Percentiles rank a stretch among this genome's conserved stretches.
These are phyloP conservation scores for Bufo gargarizans DNA, from an alignment of 2,113 vertebrate species.

Conservation along the genomic window DNA sequence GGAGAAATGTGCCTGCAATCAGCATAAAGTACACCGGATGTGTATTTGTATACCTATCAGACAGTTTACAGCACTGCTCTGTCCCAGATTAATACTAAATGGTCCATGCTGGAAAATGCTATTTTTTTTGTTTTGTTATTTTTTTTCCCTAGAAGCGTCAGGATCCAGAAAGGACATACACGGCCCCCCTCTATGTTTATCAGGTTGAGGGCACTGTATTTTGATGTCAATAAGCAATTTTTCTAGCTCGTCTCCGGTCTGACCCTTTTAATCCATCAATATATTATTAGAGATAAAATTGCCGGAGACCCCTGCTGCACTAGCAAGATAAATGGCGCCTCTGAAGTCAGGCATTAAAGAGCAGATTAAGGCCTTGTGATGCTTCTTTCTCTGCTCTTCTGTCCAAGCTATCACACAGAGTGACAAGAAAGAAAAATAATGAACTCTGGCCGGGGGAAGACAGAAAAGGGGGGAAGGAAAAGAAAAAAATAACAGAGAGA, in stretches of 20 bases:
- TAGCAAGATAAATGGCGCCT: conserved; percentile 99
- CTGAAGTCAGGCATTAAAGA: conserved; percentile 99
- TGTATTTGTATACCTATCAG: conserved; percentile 45
- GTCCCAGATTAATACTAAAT: conserved; percentile 46
- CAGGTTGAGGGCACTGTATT: conserved; percentile 99
- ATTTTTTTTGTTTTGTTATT: conserved; percentile 17
- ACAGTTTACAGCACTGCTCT: conserved; percentile 10
- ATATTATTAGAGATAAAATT: conserved; percentile 99
- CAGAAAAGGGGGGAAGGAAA: conserved; percentile 82
- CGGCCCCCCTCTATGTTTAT: conserved; percentile 97
- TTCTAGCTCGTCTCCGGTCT: conserved; percentile 99
- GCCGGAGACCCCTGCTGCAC: conserved; percentile 99
- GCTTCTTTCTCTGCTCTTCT: conserved; percentile 99
- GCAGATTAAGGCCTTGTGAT: conserved; percentile 99
- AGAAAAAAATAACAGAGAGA: conserved; percentile 71
- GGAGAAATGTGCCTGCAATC: neutral
- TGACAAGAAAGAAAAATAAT: conserved; percentile 99
- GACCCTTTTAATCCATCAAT: conserved; percentile 99
- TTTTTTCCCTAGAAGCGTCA: conserved; percentile 46
- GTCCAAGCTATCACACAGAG: conserved; percentile 99
- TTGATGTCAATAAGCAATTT: conserved; percentile 99
- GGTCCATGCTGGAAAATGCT: conserved; percentile 50
- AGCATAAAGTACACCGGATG: conserved; percentile 23
- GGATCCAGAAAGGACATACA: conserved; percentile 57
- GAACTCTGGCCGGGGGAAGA: conserved; percentile 98